phyloP scores from a whole-genome alignment of 2,888 invertebrate genomes.

The Megaustenia siamemsis region DNA sequence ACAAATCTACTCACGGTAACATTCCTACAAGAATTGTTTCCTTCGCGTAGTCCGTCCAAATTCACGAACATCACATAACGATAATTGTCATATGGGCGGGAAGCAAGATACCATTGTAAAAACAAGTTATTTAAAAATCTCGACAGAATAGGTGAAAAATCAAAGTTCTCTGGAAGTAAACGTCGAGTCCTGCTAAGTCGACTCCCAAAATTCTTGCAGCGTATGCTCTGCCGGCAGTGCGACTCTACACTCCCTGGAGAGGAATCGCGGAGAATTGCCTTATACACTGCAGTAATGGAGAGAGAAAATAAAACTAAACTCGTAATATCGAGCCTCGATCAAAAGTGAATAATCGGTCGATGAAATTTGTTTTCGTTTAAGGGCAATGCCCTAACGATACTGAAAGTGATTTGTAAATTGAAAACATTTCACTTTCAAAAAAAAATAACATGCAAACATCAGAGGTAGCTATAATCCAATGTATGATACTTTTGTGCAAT shows the following conservation, averaged over 20 bases:
- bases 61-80: not conserved
- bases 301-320: not conserved
- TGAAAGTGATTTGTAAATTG: too few species aligned
- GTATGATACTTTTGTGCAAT: too few species aligned
- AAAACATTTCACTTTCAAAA: too few species aligned
- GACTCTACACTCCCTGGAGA: constrained; percentile 4
- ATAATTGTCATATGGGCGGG: not conserved
- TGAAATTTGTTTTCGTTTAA: constrained; percentile 12
- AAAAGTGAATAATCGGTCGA: constrained; percentile 17
- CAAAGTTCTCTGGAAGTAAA: not conserved
- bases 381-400: not conserved
- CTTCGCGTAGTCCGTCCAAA: not conserved
- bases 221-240: not conserved
- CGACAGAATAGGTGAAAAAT: not conserved
- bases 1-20: too few species aligned
- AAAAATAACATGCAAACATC: too few species aligned
- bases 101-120: not conserved
- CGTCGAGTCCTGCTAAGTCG: not conserved
- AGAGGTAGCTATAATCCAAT: too few species aligned
- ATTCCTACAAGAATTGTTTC: too few species aligned
- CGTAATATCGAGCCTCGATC: not conserved
- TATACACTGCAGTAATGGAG: not conserved
- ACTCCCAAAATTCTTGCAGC: constrained; percentile 17
- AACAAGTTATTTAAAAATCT: not conserved
- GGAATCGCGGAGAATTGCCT: not conserved